Evolutionary conservation across 2,797 vertebrate species (phyloP).

Genomic region (Tragelaphus oryx): DNA sequence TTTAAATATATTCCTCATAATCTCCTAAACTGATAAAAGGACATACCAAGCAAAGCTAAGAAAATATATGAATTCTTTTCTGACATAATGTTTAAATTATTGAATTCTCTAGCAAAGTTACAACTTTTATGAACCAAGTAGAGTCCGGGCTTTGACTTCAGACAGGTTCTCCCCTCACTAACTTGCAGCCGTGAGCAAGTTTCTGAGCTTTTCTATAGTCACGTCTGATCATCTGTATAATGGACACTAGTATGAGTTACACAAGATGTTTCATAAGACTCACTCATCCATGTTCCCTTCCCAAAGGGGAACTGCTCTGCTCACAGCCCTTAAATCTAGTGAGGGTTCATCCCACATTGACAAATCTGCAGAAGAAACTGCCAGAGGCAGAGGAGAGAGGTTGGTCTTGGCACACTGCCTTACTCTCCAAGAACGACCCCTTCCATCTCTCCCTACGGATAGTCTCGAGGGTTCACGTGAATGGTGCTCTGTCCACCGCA

Average conservation of each 20-base stretch:
- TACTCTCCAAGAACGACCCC: not conserved
- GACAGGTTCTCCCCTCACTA: not conserved
- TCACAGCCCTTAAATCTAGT: not conserved
- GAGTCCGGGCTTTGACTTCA: not conserved
- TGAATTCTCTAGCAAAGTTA: constrained; percentile 3
- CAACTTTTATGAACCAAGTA: not conserved
- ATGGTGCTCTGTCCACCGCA: not conserved
- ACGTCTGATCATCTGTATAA: not conserved
- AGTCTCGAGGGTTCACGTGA: not conserved
- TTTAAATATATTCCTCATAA: not conserved
- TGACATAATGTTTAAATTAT: not conserved
- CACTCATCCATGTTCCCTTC: not conserved
- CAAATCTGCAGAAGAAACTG: not conserved
- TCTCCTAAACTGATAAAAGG: not conserved
- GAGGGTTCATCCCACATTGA: not conserved
- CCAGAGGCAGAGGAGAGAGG: not conserved
- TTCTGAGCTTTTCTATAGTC: not conserved
- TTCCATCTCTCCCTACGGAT: not conserved
- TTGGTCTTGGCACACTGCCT: not conserved
- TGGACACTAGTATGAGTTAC: not conserved
- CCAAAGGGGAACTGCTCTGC: not conserved
- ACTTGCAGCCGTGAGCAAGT: not conserved
- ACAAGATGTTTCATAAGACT: not conserved
- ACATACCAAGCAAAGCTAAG: not conserved
- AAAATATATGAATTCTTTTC: not conserved